phyloP scores from a whole-genome alignment of 2,797 vertebrate species.

The Sebastes minor region DNA sequence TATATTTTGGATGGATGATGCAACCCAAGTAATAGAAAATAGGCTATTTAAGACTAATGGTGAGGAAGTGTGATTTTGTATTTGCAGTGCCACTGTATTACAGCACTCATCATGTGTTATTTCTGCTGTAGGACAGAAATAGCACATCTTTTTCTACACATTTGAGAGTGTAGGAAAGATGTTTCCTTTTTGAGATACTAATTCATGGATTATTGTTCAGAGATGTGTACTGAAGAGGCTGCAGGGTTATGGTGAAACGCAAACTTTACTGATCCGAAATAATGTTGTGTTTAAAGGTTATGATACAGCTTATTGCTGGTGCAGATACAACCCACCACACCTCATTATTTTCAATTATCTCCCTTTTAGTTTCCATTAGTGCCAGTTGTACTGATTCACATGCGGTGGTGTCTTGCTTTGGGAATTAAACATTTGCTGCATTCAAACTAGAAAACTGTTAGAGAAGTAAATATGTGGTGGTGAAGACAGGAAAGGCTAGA shows the following conservation, averaged over 20 bases:
- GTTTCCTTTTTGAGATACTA: neutral
- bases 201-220: neutral
- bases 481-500: neutral
- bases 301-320: neutral
- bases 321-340: neutral
- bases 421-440: neutral
- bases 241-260: neutral
- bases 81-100: neutral
- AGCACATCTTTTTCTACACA: neutral
- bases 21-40: neutral
- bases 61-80: neutral
- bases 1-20: neutral
- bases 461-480: neutral
- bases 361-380: neutral
- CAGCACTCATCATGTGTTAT: neutral
- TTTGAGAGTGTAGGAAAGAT: neutral
- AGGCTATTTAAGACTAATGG: neutral
- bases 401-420: neutral
- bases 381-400: neutral
- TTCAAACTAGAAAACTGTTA: neutral
- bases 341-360: neutral
- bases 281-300: neutral
- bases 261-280: neutral
- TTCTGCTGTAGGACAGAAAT: neutral
- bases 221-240: neutral